These are phyloP conservation scores for Micronycteris hirsuta DNA, from an alignment of 2,113 vertebrate genomes.

Conservation along the genomic window DNA sequence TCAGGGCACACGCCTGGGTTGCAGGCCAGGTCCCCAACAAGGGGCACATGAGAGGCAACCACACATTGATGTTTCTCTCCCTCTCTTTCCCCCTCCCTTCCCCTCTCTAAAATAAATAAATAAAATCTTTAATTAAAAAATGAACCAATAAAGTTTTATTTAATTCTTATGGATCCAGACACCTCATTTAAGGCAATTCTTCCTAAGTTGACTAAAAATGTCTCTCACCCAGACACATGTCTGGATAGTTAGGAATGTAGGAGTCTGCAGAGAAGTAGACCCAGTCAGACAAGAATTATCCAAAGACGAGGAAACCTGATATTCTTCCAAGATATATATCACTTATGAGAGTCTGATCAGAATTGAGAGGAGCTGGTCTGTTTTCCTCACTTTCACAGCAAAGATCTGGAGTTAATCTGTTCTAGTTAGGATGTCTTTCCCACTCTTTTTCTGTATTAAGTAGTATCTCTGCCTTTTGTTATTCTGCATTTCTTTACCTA, in stretches of 20 bases:
- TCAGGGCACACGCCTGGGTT: no score
- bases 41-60: no score
- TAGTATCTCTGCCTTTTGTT: background rate
- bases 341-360: background rate
- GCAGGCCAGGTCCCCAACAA: no score
- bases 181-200: background rate
- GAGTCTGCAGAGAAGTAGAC: background rate
- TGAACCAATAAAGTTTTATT: background rate
- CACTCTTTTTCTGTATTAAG: background rate
- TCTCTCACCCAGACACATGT: background rate
- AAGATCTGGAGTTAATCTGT: background rate
- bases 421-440: background rate
- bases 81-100: no score
- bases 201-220: background rate
- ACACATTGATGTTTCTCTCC: no score
- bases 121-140: no score
- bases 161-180: background rate
- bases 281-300: background rate
- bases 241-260: background rate
- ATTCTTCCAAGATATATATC: background rate
- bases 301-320: background rate
- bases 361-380: background rate
- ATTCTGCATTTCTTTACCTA: background rate
- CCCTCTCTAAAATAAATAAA: no score
- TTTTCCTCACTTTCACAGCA: background rate